Evolutionary conservation across 1,140 invertebrate species (phyloP), one percentile per base, ranked within the genome.

Genomic region (Pteromalus puparum): DNA sequence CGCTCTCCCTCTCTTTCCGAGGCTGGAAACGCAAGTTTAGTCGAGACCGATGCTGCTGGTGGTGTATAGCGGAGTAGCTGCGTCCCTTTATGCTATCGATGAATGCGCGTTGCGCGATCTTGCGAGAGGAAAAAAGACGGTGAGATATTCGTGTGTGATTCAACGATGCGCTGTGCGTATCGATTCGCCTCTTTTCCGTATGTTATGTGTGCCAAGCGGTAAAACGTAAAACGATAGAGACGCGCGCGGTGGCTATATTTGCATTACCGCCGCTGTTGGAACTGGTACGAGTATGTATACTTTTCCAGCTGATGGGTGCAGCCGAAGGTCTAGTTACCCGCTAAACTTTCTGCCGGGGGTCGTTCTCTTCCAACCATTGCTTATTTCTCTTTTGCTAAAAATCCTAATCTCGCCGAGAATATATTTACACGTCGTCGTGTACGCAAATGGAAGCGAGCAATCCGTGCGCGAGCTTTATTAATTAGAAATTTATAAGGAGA

Each of bases 401-500:
- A 28, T 15, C 3, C 28, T 28, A 30, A 30, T 9, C 38, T 42
- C 12, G 10, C 12, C 46, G 12, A 18, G 46, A 48, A 5, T 12
- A 46, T 46, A 12, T 13, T 46, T 12, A 3, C 7, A 46, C 10
- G 10, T 46, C 1, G 3, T 5, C 15, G 4, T 5, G 24, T 12
- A 24, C 26, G n/a, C 67, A 68, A n/a, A 68, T 26, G 67, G 10
- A 6, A 68, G n/a, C n/a, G 10, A 3, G 4, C 26, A 24, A n/a
- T 28, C 10, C 61, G 65, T 42, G 38, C 9, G 18, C 7, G 48
- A 81, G n/a, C 9, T 28, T 68, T 81, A 73, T 72, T 72, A 81
- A 73, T 73, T 81, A 81, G 38, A 81, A 81, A 73, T 15, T 73
- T 80, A 67, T 42, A 80, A 67, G 65, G 42, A 80, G 61, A 38